These are phyloP conservation scores for Amiota communis DNA, from an alignment of 2,888 invertebrate species.

Conservation along the genomic window DNA sequence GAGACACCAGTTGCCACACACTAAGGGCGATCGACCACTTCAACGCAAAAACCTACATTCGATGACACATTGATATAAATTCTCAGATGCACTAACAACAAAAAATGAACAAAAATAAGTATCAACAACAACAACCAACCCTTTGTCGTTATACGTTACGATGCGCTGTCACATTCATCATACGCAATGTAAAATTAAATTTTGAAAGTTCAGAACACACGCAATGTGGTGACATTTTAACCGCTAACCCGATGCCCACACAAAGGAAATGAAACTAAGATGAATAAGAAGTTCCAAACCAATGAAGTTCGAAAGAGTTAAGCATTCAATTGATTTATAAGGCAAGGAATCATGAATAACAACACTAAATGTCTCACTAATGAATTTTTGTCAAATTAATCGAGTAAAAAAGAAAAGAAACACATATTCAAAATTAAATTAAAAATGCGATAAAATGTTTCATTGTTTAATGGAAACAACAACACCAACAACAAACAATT, in stretches of 20 bases:
- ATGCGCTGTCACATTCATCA: conserved; percentile 21
- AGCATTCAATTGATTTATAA: conserved; percentile 13
- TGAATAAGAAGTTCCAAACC: too few species aligned
- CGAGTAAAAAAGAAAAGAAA: conserved; percentile 2
- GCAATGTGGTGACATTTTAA: neutral
- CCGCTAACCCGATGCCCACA: conserved; percentile 11
- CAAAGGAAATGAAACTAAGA: conserved; percentile 5
- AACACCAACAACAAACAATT: conserved; percentile 13
- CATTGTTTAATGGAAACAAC: conserved; percentile 10
- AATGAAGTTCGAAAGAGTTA: too few species aligned
- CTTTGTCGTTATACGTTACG: neutral
- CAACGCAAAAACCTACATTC: conserved; percentile 18
- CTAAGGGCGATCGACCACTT: neutral
- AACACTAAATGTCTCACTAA: neutral
- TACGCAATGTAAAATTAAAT: conserved; percentile 10
- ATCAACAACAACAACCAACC: too few species aligned
- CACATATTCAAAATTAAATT: neutral
- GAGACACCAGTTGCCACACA: neutral
- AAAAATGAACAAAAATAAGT: too few species aligned
- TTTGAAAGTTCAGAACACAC: conserved; percentile 1
- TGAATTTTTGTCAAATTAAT: conserved; percentile 7
- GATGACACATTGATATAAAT: conserved; percentile 21
- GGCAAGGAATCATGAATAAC: conserved; percentile 9
- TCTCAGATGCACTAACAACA: neutral
- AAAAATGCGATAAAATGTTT: conserved; percentile 15